Base-by-base conservation (phyloP, 2,113 vertebrate genomes). In the Takifugu flavidus region DNA sequence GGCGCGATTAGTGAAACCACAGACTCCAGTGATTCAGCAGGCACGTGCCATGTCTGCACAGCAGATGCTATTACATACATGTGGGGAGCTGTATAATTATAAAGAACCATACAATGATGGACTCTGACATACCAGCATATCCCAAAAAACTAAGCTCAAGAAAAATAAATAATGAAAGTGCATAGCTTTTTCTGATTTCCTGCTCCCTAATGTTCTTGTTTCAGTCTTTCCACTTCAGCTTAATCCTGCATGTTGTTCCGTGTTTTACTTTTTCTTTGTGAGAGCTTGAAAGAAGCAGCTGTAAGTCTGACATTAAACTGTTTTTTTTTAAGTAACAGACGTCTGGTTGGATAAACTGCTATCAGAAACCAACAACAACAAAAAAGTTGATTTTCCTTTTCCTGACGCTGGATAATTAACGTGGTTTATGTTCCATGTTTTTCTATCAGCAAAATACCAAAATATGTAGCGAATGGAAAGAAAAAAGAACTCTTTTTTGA, bases 401-500 rank as follows among this genome's bases (percentile, higher is more conserved):
- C 11, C 34, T 39, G 34, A 10, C 11, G 34, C 34, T 39, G 8
- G 46, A 75, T 75, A 67, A 69, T 53, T 49, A 55, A 34, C 58
- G 56, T 46, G 47, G 29, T 72, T 29, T 27, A 67, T 53, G 58
- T 72, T 54, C 56, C 55, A 59, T 58, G 52, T 50, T 51, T 66
- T 29, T 43, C 60, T 67, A 45, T 62, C 59, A 65, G 65, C 59
- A 64, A 58, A 54, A 53, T 53, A 60, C 44, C 46, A 67, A 56
- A 70, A 14, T 46, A 11, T 11, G 15, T 80, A 62, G 72, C 57
- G 67, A 72, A 49, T 75, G 78, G 64, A 75, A 60, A 67, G 26
- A 65, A 58, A 62, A 63, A 65, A 53, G 20, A 44, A 65, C 39
- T 43, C 25, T 56, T 56, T 65, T 69, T 59, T 55, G 47, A 67